Conservation (phyloP, 2,113 vertebrate species). For the Opisthocomus hoazin region DNA sequence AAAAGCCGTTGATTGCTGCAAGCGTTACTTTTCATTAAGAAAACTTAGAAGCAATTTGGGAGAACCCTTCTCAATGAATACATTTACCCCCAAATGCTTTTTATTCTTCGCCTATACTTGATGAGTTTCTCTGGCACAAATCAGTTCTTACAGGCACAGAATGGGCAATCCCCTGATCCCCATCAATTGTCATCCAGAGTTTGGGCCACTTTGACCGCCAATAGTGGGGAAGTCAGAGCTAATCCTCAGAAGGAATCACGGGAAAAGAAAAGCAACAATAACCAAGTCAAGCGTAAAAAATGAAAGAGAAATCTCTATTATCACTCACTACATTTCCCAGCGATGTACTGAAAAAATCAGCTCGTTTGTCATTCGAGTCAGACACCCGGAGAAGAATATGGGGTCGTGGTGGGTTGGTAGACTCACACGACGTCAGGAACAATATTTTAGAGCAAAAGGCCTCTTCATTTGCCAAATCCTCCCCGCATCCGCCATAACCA, state of each 20-base stretch:
- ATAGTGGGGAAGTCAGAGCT: conserved; percentile 98
- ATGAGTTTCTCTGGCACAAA: conserved; percentile 89
- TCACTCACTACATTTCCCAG: conserved; percentile 97
- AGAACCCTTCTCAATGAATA: conserved; percentile 83
- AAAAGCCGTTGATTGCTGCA: conserved; percentile 84
- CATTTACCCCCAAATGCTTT: conserved; percentile 79
- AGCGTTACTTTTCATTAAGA: conserved; percentile 84
- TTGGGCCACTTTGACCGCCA: conserved; percentile 95
- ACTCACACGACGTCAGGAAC: conserved; percentile 98
- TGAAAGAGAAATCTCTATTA: conserved; percentile 99
- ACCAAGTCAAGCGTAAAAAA: conserved; percentile 99
- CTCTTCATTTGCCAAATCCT: conserved; percentile 90
- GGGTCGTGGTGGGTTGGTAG: conserved; percentile 95
- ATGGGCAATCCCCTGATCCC: conserved; percentile 94
- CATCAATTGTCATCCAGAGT: conserved; percentile 96
- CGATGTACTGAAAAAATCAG: conserved; percentile 94
- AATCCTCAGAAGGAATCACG: conserved; percentile 98
- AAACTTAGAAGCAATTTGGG: conserved; percentile 82
- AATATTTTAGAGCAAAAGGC: conserved; percentile 89
- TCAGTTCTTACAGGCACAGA: conserved; percentile 84
- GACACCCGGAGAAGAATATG: conserved; percentile 93
- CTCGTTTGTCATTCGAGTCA: conserved; percentile 99
- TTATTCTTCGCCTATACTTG: conserved; percentile 83
- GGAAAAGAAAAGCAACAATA: conserved; percentile 99
- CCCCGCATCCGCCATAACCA: conserved; percentile 97